Evolutionary conservation across 1,140 invertebrate species (phyloP).

Genomic region (Seison nebaliae): DNA sequence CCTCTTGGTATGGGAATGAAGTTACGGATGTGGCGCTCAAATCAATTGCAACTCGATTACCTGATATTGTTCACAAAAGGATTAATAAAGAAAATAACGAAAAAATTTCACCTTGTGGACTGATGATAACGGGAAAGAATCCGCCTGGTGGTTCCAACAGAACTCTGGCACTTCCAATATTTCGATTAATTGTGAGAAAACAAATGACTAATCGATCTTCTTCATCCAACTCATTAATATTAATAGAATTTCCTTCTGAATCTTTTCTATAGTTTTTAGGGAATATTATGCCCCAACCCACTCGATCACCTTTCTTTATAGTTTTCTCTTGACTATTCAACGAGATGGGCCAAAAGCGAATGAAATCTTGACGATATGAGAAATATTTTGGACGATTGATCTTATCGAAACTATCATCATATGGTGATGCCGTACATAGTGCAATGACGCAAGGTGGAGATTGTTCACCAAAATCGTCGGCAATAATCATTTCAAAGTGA

Average conservation of each 20-base stretch:
- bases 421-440: constrained; percentile 19
- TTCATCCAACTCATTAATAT: constrained; percentile 12
- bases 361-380: constrained; percentile 20
- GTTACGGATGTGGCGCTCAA: no score
- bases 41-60: no score
- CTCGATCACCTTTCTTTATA: constrained; percentile 15
- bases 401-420: no score
- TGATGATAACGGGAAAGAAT: constrained; percentile 19
- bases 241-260: no score
- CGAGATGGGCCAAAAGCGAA: constrained; percentile 20
- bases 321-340: constrained; percentile 14
- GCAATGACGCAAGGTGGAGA: constrained; percentile 18
- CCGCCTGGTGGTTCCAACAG: constrained; percentile 21
- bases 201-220: constrained; percentile 21
- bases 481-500: constrained; percentile 21
- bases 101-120: constrained; percentile 18
- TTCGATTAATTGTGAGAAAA: constrained; percentile 21
- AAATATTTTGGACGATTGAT: constrained; percentile 16
- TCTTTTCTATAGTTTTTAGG: no score
- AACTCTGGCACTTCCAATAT: constrained; percentile 19
- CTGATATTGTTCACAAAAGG: no score
- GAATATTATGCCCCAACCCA: constrained; percentile 19
- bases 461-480: constrained; percentile 18
- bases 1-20: no score
- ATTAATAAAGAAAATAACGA: neutral